Evolutionary conservation across 35 echinoderm and acorn worm species (phyloP), one percentile per base, ranked within the genome.

Genomic region (Strongylocentrotus purpuratus): DNA sequence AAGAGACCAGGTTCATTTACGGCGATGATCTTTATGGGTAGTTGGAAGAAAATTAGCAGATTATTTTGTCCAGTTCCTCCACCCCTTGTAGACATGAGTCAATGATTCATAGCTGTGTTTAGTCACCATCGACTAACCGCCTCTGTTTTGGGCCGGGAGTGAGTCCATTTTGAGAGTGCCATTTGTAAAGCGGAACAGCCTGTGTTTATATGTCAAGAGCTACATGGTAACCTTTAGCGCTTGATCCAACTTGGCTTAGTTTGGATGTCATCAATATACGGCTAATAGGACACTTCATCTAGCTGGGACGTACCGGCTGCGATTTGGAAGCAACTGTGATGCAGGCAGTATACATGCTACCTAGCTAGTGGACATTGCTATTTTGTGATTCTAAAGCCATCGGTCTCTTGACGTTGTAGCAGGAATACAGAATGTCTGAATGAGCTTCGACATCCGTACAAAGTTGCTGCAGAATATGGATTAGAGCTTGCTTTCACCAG

Each of bases 11-110:
- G 65, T 78, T 78, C 65, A 28, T 78, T 28, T 78, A 78, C 25
- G 8, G 65, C 22, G 25, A 18, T n/a, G 25, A 78, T 78, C 65
- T n/a, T 78, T 28, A 59, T 12, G 17, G 17, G 52, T 59, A 78
- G 22, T 28, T 78, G 65, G 65, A 78, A 78, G 65, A 78, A 78
- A 78, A 78, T 78, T 78, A 78, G 28, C 65, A 8, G 65, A 78
- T 78, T 78, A 78, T 78, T 78, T 78, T 78, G 65, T 22, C 65
- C 65, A 78, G 65, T 78, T 78, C 65, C 65, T 78, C 65, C 65
- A 28, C 65, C 65, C 65, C 65, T 78, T 78, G 65, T 78, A 78
- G 65, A 78, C 65, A 78, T n/a, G 65, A 78, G 65, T 28, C 65
- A 78, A n/a, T 78, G 65, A 78, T 78, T 78, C 65, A 78, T 78